phyloP scores from a whole-genome alignment of 2,113 vertebrate genomes.

The Boulengeromyrus knoepffleri region DNA sequence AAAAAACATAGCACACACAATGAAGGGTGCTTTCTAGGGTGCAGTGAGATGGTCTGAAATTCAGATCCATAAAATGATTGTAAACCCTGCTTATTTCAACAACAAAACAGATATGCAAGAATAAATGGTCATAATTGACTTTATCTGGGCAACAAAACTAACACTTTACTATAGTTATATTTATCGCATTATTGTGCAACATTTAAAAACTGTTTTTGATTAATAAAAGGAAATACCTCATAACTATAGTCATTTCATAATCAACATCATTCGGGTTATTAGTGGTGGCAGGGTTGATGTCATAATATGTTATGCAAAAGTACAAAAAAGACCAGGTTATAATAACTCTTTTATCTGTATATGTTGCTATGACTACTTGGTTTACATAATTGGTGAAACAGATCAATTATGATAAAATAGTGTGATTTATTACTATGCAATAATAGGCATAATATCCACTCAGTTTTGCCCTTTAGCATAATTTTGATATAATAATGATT shows the following conservation, averaged over 20 bases:
- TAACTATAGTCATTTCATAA: background rate
- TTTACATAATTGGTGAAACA: background rate
- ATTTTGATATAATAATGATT: background rate
- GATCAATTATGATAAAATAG: background rate
- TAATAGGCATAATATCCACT: background rate
- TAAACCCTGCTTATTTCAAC: background rate
- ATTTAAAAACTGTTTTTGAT: background rate
- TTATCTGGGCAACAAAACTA: background rate
- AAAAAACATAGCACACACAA: constrained; percentile 36
- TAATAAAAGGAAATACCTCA: background rate
- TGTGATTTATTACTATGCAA: background rate
- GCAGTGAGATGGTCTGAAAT: background rate
- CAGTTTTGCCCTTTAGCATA: background rate
- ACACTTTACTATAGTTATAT: background rate
- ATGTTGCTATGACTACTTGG: background rate
- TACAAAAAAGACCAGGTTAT: background rate
- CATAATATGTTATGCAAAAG: background rate
- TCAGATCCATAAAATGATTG: constrained; percentile 15
- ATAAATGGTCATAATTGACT: background rate
- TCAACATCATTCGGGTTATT: background rate
- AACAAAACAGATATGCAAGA: background rate
- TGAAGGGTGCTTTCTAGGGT: constrained; percentile 24
- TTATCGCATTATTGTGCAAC: background rate
- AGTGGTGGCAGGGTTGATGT: background rate
- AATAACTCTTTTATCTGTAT: background rate